A percentile compares a stretch with the other conserved stretches of the same genome.
Conservation (phyloP, 1,140 invertebrate genomes). For the Cydia strobilella region DNA sequence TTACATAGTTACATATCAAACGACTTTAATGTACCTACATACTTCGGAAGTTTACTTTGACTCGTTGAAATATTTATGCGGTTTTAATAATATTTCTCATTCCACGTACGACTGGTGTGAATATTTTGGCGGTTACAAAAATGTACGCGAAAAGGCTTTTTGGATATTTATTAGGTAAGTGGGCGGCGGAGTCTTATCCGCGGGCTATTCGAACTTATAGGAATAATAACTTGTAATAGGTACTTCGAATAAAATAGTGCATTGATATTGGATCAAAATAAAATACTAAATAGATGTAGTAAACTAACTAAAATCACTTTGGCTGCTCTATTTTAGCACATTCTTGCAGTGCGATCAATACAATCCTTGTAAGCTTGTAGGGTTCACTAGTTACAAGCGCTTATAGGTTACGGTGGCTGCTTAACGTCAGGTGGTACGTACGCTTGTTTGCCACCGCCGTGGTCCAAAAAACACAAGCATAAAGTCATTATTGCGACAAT, state of each 20-base stretch:
- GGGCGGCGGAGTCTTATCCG: background rate
- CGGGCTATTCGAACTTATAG: conserved; percentile 11
- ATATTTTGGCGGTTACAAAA: conserved; percentile 31
- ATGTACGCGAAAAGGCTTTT: conserved; percentile 27
- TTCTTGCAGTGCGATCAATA: no score
- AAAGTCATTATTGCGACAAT: background rate
- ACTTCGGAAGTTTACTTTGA: conserved; percentile 47
- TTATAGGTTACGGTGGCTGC: no score
- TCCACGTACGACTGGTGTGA: conserved; percentile 36
- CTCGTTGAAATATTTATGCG: conserved; percentile 44
- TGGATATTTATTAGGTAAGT: conserved; percentile 26
- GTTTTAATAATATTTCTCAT: conserved; percentile 37
- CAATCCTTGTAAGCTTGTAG: no score
- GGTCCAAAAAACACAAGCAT: no score
- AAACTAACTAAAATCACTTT: no score
- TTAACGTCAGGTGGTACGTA: no score
- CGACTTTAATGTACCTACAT: conserved; percentile 36
- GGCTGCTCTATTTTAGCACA: no score
- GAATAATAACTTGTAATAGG: conserved; percentile 14
- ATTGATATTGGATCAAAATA: no score
- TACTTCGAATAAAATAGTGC: background rate
- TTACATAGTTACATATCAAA: background rate
- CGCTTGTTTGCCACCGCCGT: no score
- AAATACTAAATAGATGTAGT: no score
- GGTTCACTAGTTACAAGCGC: no score